These are phyloP conservation scores for Macaria notata DNA, from an alignment of 2,888 invertebrate genomes.

Conservation along the genomic window DNA sequence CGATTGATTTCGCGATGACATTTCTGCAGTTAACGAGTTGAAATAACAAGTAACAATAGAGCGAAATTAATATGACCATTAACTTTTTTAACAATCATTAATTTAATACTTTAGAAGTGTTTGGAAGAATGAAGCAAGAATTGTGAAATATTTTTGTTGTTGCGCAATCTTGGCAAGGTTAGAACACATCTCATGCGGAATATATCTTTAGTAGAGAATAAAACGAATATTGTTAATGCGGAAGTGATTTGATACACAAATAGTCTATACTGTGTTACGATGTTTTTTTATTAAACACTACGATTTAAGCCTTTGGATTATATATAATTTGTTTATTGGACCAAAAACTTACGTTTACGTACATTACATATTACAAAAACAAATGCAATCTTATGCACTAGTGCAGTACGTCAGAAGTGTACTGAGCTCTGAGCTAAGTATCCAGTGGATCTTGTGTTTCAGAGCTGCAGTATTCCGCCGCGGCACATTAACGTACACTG, in stretches of 20 bases:
- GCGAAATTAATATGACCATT: conserved; percentile 8
- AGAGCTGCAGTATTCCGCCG: too few relatives aligned
- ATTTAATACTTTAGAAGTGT: neutral
- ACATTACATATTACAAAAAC: too few relatives aligned
- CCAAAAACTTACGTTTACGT: too few relatives aligned
- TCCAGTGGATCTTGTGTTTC: too few relatives aligned
- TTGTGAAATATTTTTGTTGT: conserved; percentile 3
- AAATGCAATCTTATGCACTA: too few relatives aligned
- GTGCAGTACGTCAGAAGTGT: too few relatives aligned
- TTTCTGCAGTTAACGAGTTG: conserved; percentile 2
- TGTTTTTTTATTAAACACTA: too few relatives aligned
- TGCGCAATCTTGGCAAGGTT: conserved; percentile 9
- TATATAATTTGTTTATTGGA: too few relatives aligned
- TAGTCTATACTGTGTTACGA: neutral
- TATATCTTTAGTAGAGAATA: too few relatives aligned
- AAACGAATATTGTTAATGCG: neutral
- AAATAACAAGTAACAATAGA: conserved; percentile 2
- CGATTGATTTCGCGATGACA: conserved; percentile 6
- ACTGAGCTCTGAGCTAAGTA: too few relatives aligned
- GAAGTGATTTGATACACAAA: neutral
- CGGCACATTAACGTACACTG: too few relatives aligned
- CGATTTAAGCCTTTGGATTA: too few relatives aligned
- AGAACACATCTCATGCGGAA: neutral
- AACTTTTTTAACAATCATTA: conserved; percentile 11
- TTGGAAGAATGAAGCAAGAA: neutral